phyloP scores from a whole-genome alignment of 37 sponge, comb jelly and placozoan species.

The Geodia barretti region DNA sequence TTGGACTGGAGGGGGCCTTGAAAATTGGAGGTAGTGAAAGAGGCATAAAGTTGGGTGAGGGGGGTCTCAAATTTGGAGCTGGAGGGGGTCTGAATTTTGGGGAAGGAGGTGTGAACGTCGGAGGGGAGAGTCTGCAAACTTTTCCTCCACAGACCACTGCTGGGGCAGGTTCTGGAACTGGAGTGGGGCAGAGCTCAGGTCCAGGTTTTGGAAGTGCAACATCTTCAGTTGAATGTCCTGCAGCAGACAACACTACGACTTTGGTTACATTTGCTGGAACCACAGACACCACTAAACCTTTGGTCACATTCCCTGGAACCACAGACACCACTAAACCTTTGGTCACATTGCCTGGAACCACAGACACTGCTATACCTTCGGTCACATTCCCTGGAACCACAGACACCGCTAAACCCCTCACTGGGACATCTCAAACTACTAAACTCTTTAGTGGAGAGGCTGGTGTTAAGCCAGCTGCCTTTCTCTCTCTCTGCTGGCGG shows the following conservation, averaged over 20 bases:
- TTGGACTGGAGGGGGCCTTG: background rate
- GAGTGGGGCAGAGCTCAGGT: too few species aligned
- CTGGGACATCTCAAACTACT: too few species aligned
- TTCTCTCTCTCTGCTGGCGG: background rate
- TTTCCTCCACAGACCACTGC: background rate
- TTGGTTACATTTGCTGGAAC: background rate
- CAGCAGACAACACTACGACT: background rate
- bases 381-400: background rate
- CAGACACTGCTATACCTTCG: background rate
- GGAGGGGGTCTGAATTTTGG: conserved; percentile 21
- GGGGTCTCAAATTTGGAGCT: background rate
- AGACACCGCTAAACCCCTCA: too few species aligned
- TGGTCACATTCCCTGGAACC: background rate
- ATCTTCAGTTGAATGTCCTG: background rate
- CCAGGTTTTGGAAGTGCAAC: too few species aligned
- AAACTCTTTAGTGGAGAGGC: too few species aligned
- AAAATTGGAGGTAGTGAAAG: background rate
- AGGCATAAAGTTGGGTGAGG: too few species aligned
- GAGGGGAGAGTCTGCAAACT: background rate
- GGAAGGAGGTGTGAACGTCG: background rate
- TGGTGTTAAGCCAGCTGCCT: background rate
- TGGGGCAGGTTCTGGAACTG: background rate
- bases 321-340: background rate
- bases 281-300: background rate
- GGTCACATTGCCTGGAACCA: background rate